Conservation (phyloP, 2,888 invertebrate species). For the Drosophila setosimentum region DNA sequence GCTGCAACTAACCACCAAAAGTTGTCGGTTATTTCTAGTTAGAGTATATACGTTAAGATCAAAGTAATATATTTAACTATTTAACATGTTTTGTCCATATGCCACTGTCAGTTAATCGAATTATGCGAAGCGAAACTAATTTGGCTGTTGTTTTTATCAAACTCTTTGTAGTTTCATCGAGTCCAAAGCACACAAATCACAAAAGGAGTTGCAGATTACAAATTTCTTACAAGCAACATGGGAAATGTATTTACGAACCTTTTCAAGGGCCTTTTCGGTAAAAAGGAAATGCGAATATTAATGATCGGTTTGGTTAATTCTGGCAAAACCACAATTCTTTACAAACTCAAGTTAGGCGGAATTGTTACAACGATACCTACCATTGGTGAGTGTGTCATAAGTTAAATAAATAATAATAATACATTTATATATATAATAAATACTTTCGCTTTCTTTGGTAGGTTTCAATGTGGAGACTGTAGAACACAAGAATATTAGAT, state of each 20-base stretch:
- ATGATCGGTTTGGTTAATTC: slow-evolving; percentile 99
- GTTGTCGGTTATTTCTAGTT: no score
- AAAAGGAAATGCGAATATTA: slow-evolving; percentile 99
- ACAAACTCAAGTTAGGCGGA: slow-evolving; percentile 99
- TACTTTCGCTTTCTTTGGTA: slow-evolving; percentile 82
- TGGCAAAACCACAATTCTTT: slow-evolving; percentile 99
- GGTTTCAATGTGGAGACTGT: slow-evolving; percentile 99
- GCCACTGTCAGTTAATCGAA: slow-evolving; percentile 17
- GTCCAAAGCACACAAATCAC: slow-evolving; percentile 56
- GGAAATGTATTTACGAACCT: slow-evolving; percentile 98
- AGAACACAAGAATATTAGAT: slow-evolving; percentile 99
- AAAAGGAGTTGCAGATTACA: slow-evolving; percentile 55
- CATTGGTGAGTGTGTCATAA: slow-evolving; percentile 88
- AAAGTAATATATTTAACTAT: neutral
- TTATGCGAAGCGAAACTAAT: slow-evolving; percentile 12
- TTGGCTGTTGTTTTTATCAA: neutral
- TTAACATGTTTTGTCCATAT: slow-evolving; percentile 15
- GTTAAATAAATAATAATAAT: neutral
- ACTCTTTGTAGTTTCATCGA: slow-evolving; percentile 60
- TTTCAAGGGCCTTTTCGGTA: slow-evolving; percentile 99
- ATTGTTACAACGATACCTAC: slow-evolving; percentile 99
- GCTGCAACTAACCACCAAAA: no score
- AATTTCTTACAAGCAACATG: slow-evolving; percentile 88
- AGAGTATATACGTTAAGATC: no score
- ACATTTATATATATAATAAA: neutral